Evolutionary conservation across 2,797 vertebrate species (phyloP).

Genomic region (Alosa sapidissima): DNA sequence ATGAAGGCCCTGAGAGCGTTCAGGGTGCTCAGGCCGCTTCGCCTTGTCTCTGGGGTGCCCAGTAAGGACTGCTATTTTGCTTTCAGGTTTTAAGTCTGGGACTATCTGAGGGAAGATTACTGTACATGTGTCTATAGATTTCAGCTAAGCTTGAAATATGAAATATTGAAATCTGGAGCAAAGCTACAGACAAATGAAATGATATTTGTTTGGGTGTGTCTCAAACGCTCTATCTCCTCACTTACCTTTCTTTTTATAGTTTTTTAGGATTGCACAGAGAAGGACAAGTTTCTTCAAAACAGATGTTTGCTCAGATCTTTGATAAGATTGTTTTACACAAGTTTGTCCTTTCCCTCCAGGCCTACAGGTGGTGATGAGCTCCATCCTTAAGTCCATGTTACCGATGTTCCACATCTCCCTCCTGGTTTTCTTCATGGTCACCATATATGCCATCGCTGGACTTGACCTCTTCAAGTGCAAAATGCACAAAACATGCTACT

Average conservation of each 20-base stretch:
- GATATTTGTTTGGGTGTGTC: neutral
- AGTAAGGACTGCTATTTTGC: constrained; percentile 70
- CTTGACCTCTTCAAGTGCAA: constrained; percentile 94
- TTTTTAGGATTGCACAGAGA: neutral
- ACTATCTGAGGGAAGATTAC: neutral
- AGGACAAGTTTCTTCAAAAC: too few species aligned
- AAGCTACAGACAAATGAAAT: neutral
- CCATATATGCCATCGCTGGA: constrained; percentile 90
- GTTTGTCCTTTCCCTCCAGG: constrained; percentile 67
- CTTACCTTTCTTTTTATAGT: neutral
- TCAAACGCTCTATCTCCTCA: too few species aligned
- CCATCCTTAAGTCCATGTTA: constrained; percentile 91
- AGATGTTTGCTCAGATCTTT: too few species aligned
- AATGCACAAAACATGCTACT: constrained; percentile 96
- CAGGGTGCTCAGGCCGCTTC: constrained; percentile 86
- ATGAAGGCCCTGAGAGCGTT: constrained; percentile 93
- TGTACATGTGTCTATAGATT: neutral
- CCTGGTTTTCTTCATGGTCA: constrained; percentile 92
- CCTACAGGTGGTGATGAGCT: constrained; percentile 93
- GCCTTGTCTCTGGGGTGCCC: constrained; percentile 91
- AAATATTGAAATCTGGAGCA: neutral
- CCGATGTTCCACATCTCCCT: constrained; percentile 89
- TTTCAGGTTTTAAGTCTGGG: neutral
- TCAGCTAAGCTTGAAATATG: neutral
- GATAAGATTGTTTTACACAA: too few species aligned